phyloP scores from a whole-genome alignment of 2,113 vertebrate genomes.

The Paratilapia polleni region DNA sequence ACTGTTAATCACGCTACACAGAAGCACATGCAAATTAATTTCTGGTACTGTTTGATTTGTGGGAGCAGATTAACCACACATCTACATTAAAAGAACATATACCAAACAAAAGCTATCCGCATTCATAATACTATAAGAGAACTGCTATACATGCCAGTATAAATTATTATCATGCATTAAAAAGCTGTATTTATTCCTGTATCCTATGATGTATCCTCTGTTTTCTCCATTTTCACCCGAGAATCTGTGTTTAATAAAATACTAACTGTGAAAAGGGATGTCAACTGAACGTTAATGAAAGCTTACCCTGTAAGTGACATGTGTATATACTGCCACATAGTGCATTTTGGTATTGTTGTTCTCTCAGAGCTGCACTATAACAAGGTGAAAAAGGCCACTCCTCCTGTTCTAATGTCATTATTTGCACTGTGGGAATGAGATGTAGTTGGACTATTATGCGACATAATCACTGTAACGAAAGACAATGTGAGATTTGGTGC shows the following conservation, averaged over 20 bases:
- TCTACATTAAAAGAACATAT: constrained; percentile 51
- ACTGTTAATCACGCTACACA: constrained; percentile 43
- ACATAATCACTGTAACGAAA: constrained; percentile 32
- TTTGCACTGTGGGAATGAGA: constrained; percentile 42
- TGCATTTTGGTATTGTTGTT: constrained; percentile 46
- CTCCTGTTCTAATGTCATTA: constrained; percentile 33
- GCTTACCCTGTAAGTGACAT: constrained; percentile 52
- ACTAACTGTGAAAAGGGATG: constrained; percentile 59
- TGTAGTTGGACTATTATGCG: constrained; percentile 8
- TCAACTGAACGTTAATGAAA: constrained; percentile 42
- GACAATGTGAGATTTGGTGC: not conserved
- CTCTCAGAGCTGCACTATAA: constrained; percentile 51
- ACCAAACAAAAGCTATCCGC: constrained; percentile 65
- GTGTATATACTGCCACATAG: constrained; percentile 63
- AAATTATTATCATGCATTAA: constrained; percentile 74
- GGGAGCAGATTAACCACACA: constrained; percentile 25
- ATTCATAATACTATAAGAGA: constrained; percentile 56
- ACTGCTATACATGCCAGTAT: constrained; percentile 64
- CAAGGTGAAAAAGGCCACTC: constrained; percentile 17
- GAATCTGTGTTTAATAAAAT: constrained; percentile 48
- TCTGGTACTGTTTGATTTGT: constrained; percentile 22
- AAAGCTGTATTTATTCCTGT: constrained; percentile 78
- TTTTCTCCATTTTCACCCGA: constrained; percentile 42
- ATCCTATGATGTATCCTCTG: constrained; percentile 54
- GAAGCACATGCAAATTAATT: constrained; percentile 39